A percentile compares a stretch with the other conserved stretches of the same genome.
Conservation (phyloP, 2,113 vertebrate species). For the Pterophyllum scalare region DNA sequence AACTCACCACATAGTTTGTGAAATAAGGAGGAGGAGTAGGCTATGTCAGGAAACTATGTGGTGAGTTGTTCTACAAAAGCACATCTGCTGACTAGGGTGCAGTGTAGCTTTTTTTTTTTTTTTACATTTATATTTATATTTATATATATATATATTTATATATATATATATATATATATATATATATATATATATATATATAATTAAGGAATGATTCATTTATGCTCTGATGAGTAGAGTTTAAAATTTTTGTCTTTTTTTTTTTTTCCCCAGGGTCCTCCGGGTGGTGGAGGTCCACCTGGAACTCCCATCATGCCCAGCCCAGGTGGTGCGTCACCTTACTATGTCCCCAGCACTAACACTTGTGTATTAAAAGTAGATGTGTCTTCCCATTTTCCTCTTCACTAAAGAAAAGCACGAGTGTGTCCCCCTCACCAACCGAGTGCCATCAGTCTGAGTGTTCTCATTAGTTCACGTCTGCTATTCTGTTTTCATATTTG, state of each 20-base stretch:
- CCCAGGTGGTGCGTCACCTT: constrained; percentile 87
- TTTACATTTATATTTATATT: too few relatives aligned
- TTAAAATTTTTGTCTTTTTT: background rate
- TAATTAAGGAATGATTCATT: background rate
- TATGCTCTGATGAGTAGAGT: background rate
- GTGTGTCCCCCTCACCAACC: background rate
- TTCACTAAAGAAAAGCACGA: constrained; percentile 35
- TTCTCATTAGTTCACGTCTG: background rate
- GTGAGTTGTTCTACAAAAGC: too few relatives aligned
- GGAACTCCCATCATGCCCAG: constrained; percentile 96
- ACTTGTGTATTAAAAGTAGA: background rate
- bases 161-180: too few relatives aligned
- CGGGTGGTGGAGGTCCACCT: constrained; percentile 89
- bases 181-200: too few relatives aligned
- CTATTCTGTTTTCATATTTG: background rate
- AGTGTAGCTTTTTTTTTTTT: background rate
- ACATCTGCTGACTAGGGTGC: background rate
- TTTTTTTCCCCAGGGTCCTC: constrained; percentile 83
- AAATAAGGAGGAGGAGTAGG: too few relatives aligned
- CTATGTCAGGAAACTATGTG: too few relatives aligned
- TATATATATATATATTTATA: too few relatives aligned
- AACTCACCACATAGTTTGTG: too few relatives aligned
- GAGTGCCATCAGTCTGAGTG: background rate
- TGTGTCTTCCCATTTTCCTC: background rate
- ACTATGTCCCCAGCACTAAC: constrained; percentile 53